Percentiles rank a stretch among this genome's conserved stretches.
Conservation (phyloP, 2,113 vertebrate genomes). For the Hippopotamus amphibius region DNA sequence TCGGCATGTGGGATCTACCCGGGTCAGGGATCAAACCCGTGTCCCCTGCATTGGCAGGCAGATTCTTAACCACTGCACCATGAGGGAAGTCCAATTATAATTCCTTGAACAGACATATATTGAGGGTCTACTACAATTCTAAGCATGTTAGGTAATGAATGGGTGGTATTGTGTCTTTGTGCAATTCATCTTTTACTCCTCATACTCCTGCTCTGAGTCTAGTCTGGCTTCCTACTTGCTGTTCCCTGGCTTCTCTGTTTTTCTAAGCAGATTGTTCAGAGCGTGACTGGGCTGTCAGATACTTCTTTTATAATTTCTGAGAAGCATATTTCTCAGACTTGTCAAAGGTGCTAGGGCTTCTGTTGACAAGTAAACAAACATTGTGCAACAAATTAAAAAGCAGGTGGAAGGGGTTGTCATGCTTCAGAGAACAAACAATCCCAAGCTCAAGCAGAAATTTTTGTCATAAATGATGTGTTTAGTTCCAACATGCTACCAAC, state of each 20-base stretch:
- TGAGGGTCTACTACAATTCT: background rate
- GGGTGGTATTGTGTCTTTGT: background rate
- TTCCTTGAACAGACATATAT: background rate
- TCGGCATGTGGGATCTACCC: too few relatives aligned
- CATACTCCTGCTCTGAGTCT: background rate
- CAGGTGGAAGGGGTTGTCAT: background rate
- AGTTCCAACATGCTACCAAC: background rate
- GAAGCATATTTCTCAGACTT: background rate
- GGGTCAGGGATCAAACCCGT: too few relatives aligned
- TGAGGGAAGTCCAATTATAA: background rate
- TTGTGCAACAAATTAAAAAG: constrained; percentile 33
- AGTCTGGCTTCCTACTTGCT: background rate
- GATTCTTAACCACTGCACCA: too few relatives aligned
- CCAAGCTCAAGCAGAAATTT: constrained; percentile 15
- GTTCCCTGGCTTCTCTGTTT: background rate
- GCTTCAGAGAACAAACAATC: constrained; percentile 2
- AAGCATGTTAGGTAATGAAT: background rate
- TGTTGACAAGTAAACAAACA: constrained; percentile 63
- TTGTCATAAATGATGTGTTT: constrained; percentile 16
- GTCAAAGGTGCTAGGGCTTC: background rate
- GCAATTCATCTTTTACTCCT: background rate
- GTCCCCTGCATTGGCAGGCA: too few relatives aligned
- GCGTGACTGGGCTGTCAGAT: background rate
- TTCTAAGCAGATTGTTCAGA: background rate
- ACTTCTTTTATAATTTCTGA: background rate